Conservation (phyloP, 2,797 vertebrate species). For the Lindbergichthys nudifrons region DNA sequence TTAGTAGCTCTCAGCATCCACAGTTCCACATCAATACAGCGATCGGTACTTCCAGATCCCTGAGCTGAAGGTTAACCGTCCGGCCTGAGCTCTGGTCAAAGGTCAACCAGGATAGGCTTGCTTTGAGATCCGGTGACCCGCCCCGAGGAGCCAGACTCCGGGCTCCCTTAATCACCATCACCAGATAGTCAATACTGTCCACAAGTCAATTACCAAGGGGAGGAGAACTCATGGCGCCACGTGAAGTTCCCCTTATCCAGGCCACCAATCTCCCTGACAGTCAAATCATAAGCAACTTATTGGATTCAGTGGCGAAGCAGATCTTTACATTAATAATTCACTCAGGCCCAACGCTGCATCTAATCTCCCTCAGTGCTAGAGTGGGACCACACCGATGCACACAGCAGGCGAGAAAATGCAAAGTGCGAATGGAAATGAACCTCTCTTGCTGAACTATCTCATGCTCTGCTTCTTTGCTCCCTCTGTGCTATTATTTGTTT, state of each 20-base stretch:
- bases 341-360: conserved; percentile 60
- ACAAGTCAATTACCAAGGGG: conserved; percentile 77
- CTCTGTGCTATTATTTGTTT: conserved; percentile 55
- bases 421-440: conserved; percentile 69
- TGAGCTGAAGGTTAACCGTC: conserved; percentile 49
- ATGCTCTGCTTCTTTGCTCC: conserved; percentile 45
- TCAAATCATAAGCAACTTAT: conserved; percentile 79
- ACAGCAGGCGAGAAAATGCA: conserved; percentile 55
- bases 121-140: conserved; percentile 59
- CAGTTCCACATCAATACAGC: conserved; percentile 51
- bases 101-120: conserved; percentile 51
- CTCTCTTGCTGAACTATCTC: conserved; percentile 46
- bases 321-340: conserved; percentile 84
- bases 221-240: conserved; percentile 51
- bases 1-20: conserved; percentile 31
- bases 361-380: conserved; percentile 55
- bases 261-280: conserved; percentile 75
- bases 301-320: conserved; percentile 71
- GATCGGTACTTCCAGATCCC: conserved; percentile 61
- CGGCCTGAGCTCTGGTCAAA: conserved; percentile 51
- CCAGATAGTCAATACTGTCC: conserved; percentile 79
- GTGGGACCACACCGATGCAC: conserved; percentile 47
- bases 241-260: conserved; percentile 62
- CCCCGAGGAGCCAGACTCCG: conserved; percentile 52
- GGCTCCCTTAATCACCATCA: conserved; percentile 78